A percentile compares a stretch with the other conserved stretches of the same genome.
phyloP scores from a whole-genome alignment of 1,140 invertebrate genomes.

The Zaprionus nigranus region DNA sequence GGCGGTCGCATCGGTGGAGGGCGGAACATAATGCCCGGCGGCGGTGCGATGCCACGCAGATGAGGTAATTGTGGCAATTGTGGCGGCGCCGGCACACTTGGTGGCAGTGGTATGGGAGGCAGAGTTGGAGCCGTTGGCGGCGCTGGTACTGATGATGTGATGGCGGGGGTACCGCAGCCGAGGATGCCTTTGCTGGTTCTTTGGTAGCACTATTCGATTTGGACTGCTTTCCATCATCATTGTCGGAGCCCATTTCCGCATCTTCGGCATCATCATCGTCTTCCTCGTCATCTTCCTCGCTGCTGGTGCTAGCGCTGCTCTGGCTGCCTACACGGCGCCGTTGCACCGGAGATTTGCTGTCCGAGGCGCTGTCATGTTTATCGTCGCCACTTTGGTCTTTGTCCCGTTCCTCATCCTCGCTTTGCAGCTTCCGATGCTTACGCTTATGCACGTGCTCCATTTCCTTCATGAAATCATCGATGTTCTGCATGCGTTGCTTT shows the following conservation, averaged over 20 bases:
- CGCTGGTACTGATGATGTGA: slow-evolving; percentile 32
- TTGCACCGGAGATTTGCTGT: slow-evolving; percentile 48
- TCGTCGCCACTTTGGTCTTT: slow-evolving; percentile 37
- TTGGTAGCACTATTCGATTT: slow-evolving; percentile 17
- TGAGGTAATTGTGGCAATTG: slow-evolving; percentile 75
- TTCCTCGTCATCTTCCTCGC: slow-evolving; percentile 42
- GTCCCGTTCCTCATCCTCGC: slow-evolving; percentile 39
- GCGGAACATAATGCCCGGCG: slow-evolving; percentile 86
- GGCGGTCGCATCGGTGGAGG: slow-evolving; percentile 87
- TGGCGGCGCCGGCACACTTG: slow-evolving; percentile 58
- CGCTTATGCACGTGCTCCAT: slow-evolving; percentile 94
- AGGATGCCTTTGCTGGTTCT: slow-evolving; percentile 21
- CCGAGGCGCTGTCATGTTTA: slow-evolving; percentile 47
- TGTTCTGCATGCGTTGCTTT: slow-evolving; percentile 95
- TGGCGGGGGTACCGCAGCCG: slow-evolving; percentile 3
- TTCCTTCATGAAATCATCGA: slow-evolving; percentile 96
- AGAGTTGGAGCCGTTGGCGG: slow-evolving; percentile 52
- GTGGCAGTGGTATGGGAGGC: slow-evolving; percentile 64
- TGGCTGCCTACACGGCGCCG: slow-evolving; percentile 24
- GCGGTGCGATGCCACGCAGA: slow-evolving; percentile 64
- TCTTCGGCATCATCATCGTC: slow-evolving; percentile 46
- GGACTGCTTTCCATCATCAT: slow-evolving; percentile 27
- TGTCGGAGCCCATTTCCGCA: slow-evolving; percentile 32
- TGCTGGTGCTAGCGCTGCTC: slow-evolving; percentile 37
- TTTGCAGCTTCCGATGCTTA: slow-evolving; percentile 78